Evolutionary conservation across 37 sponge, comb jelly and placozoan genomes (phyloP).

Genomic region (Tethya wilhelma): DNA sequence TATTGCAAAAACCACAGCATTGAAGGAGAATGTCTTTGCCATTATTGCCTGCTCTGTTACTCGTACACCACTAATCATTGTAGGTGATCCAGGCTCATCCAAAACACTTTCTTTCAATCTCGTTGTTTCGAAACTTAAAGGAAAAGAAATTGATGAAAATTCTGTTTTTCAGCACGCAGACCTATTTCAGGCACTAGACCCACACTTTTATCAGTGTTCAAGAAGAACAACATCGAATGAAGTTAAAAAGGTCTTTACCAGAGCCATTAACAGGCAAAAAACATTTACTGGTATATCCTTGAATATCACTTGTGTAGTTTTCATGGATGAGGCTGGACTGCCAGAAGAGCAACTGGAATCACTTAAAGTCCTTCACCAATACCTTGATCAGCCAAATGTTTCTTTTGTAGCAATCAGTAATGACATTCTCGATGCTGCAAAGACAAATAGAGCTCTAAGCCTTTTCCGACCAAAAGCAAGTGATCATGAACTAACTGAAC

Average conservation of each 20-base stretch:
- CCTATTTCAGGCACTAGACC: slow-evolving; percentile 65
- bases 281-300: slow-evolving; percentile 9
- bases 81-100: slow-evolving; percentile 84
- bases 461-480: slow-evolving; percentile 73
- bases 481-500: slow-evolving; percentile 46
- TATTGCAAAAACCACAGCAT: slow-evolving; percentile 80
- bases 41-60: slow-evolving; percentile 69
- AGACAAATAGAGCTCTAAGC: slow-evolving; percentile 84
- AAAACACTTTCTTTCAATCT: slow-evolving; percentile 90
- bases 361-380: slow-evolving; percentile 88
- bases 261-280: slow-evolving; percentile 73
- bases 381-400: slow-evolving; percentile 78
- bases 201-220: slow-evolving; percentile 88
- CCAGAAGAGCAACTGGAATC: slow-evolving; percentile 92
- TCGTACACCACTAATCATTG: slow-evolving; percentile 82
- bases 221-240: slow-evolving; percentile 81
- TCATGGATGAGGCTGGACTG: slow-evolving; percentile 93
- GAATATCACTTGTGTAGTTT: slow-evolving; percentile 75
- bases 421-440: slow-evolving; percentile 89
- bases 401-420: slow-evolving; percentile 92
- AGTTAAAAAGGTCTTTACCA: slow-evolving; percentile 73
- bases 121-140: slow-evolving; percentile 73
- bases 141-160: slow-evolving; percentile 57
- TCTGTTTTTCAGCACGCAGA: slow-evolving; percentile 30
- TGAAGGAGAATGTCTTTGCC: slow-evolving; percentile 90